Conservation (phyloP, 2,113 vertebrate species). For the Acanthochromis polyacanthus region DNA sequence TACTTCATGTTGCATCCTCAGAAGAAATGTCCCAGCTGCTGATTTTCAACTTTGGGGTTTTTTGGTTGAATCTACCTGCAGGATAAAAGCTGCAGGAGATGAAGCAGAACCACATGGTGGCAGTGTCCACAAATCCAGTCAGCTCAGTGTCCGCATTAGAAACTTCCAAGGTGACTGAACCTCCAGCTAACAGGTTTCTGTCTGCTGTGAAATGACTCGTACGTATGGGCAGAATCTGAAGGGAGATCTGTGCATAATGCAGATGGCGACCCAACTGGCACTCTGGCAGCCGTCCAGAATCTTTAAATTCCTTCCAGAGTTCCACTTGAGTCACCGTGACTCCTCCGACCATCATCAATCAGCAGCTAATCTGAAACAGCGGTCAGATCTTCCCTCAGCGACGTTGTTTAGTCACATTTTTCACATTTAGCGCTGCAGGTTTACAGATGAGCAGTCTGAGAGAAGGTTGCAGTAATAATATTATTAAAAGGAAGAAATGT, state of each 20-base stretch:
- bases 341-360: conserved; percentile 23
- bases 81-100: neutral
- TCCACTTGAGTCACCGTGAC: conserved; percentile 42
- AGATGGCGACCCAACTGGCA: conserved; percentile 15
- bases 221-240: neutral
- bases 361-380: conserved; percentile 82
- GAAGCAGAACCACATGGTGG: conserved; percentile 67
- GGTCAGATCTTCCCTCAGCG: conserved; percentile 49
- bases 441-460: conserved; percentile 81
- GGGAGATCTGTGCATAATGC: neutral
- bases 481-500: conserved; percentile 23
- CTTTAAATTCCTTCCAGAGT: conserved; percentile 19
- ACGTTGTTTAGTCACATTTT: conserved; percentile 63
- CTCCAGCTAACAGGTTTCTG: neutral
- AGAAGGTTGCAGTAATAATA: conserved; percentile 4
- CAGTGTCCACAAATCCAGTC: conserved; percentile 67
- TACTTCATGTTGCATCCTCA: no score
- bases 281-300: neutral
- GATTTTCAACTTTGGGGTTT: neutral
- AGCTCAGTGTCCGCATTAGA: neutral
- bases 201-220: neutral
- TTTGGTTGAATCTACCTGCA: neutral
- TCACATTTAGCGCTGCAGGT: conserved; percentile 80
- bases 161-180: neutral
- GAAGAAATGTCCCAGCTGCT: no score